phyloP scores from a whole-genome alignment of 2,113 vertebrate genomes.

The Jacana jacana region DNA sequence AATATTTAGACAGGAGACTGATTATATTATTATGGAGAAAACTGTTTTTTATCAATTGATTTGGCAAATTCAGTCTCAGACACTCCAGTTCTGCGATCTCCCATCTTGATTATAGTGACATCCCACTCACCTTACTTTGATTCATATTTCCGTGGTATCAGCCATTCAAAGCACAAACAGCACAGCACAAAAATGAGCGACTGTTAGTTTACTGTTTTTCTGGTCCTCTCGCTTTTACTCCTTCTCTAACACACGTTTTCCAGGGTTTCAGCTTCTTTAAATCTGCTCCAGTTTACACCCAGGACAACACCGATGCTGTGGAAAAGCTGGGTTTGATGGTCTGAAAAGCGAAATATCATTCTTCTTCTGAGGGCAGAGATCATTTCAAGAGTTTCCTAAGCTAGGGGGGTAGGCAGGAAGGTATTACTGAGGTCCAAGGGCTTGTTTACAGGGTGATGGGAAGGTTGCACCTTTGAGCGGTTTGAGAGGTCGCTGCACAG shows the following conservation, averaged over 20 bases:
- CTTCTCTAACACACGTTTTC: not conserved
- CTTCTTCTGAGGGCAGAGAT: not conserved
- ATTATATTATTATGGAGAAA: slow-evolving; percentile 25
- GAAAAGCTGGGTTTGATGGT: not conserved
- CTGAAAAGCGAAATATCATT: not conserved
- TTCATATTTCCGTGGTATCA: not conserved
- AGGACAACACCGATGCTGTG: accelerated
- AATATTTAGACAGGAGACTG: slow-evolving; percentile 41
- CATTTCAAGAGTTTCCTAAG: not conserved
- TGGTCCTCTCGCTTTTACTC: not conserved
- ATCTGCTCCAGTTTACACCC: not conserved
- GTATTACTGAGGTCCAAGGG: not conserved
- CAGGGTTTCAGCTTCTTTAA: not conserved
- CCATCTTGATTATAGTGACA: slow-evolving; percentile 44
- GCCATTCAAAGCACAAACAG: not conserved
- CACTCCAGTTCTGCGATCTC: not conserved
- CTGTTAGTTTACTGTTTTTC: not conserved
- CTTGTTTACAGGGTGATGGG: not conserved
- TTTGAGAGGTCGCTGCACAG: not conserved
- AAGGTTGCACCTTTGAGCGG: not conserved
- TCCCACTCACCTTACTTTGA: not conserved
- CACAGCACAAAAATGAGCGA: not conserved
- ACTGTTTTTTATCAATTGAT: slow-evolving; percentile 34
- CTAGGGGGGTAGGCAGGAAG: not conserved
- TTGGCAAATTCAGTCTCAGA: slow-evolving; percentile 25